Base-by-base conservation (phyloP, 2,113 vertebrate species). In the Prunella himalayana region DNA sequence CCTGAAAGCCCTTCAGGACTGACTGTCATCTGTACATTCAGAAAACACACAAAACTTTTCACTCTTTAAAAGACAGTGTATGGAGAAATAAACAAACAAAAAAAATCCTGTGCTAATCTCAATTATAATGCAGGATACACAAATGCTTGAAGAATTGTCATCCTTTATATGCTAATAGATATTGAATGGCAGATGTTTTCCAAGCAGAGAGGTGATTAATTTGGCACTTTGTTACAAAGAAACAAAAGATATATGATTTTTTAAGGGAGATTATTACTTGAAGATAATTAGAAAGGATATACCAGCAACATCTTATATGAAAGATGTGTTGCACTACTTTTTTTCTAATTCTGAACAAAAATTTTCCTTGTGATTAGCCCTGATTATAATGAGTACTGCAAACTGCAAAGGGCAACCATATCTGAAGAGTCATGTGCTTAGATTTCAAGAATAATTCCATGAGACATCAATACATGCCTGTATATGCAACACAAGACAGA, bases 1-100 rank as follows among this genome's bases (percentile, higher is more conserved):
- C 95, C 92, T 96, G 85, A 54, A 94, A 97, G 83, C n/a, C 84
- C 73, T 94, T 92, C 66, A 97, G 88, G 80, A 96, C 72, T 88
- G 82, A 85, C 76, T 87, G 86, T 94, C 49, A 88, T 66, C 73
- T 85, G 24, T 39, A 73, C 73, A 63, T 71, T 47, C 80, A 56
- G 73, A 77, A 92, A 85, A 39, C 2, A 68, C 59, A 70, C 16
- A 63, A 54, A 89, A 77, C 41, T 68, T 96, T 88, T 31, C 30
- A 33, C 14, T 93, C 73, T 57, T 77, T 70, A 23, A 59, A 92
- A 92, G 49, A 63, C 4, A 65, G 39, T 56, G 59, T 50, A 75
- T 72, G 42, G 44, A 57, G 37, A 57, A 81, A 45, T 18, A 50
- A 83, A 51, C 10, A 47, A 80, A 16, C 33, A 59, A 2, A 30